Evolutionary conservation across 2,888 invertebrate species (phyloP).

Genomic region (Rhingia rostrata): DNA sequence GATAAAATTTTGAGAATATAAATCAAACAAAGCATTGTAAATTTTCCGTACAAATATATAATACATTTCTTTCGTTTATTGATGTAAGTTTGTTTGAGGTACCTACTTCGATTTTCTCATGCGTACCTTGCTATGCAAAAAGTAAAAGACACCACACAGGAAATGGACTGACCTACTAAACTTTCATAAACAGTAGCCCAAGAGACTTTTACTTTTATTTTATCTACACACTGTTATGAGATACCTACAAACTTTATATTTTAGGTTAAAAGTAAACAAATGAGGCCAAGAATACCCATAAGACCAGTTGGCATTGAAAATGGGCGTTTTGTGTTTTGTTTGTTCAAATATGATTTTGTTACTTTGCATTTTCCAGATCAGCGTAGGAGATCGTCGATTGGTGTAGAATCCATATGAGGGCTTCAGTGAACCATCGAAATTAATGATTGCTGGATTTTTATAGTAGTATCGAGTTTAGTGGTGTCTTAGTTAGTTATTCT

Average conservation of each 20-base stretch:
- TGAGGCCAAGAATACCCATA: not conserved
- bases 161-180: not conserved
- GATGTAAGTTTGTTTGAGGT: too few relatives aligned
- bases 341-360: not conserved
- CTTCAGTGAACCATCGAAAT: not conserved
- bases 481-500: not conserved
- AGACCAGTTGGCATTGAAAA: slow-evolving; percentile 21
- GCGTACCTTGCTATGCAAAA: not conserved
- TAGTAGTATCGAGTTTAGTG: not conserved
- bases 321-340: not conserved
- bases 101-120: not conserved
- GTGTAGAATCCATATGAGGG: not conserved
- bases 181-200: not conserved
- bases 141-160: not conserved
- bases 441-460: slow-evolving; percentile 1
- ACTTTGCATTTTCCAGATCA: not conserved
- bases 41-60: too few relatives aligned
- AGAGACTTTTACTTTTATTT: slow-evolving; percentile 14
- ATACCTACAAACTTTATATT: not conserved
- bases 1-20: too few relatives aligned
- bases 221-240: not conserved
- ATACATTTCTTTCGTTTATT: too few relatives aligned
- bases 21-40: too few relatives aligned
- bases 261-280: slow-evolving; percentile 28
- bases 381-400: slow-evolving; percentile 14